Base-by-base conservation (phyloP, 2,797 vertebrate species). In the Myoxocephalus aenaeus region DNA sequence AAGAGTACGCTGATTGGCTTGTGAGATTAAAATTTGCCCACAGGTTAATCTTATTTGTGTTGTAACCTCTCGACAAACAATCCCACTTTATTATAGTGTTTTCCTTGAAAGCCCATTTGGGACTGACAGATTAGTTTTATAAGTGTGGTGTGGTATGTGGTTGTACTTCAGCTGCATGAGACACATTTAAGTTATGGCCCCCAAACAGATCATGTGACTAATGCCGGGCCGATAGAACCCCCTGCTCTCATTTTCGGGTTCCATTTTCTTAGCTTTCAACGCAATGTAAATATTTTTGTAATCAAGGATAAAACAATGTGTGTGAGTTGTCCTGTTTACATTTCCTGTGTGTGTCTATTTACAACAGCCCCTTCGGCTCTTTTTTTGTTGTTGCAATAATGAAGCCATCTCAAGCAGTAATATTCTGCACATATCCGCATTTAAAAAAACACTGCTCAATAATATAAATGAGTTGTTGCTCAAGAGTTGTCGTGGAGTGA, bases 41-140 rank as follows among this genome's bases (percentile, higher is more conserved):
- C 64, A 11, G 75, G 65, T 57, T 65, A 50, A 77, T 38, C 65
- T 73, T 10, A 78, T 80, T 68, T 82, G 70, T 70, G 75, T 72
- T 79, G 84, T 81, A 77, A 67, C 58, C 73, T 65, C 82, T 73
- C 27, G 63, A 73, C 84, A 82, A 80, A 25, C 77, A 42, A 56
- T 68, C 57, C 54, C n/a, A 59, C 14, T 80, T 81, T 75, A 73
- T 82, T 77, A 65, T 71, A 20, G 69, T 75, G 63, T 74, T 71
- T 70, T 40, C 84, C 67, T 86, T 73, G 66, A 87, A 77, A 64
- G 74, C 40, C 42, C 71, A 75, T 72, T 77, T 82, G 81, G 75
- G 83, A 77, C 75, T 73, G 81, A 86, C 76, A 74, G 62, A 71
- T 89, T 87, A 84, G 85, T 86, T 90, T 82, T 85, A 81, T 80